Conservation (phyloP, 2,113 vertebrate species). For the Myiopsitta monachus region DNA sequence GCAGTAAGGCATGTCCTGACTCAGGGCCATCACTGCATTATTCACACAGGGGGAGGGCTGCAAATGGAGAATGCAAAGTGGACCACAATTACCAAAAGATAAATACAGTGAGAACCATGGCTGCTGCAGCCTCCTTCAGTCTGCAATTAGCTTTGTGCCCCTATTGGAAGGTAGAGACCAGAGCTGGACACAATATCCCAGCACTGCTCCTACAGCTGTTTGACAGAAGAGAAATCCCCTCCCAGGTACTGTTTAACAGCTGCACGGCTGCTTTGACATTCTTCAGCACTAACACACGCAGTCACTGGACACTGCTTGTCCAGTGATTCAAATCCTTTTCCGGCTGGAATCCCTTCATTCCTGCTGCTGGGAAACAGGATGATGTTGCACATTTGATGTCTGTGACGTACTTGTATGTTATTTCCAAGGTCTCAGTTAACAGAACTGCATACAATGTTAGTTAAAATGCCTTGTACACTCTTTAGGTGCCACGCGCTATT, state of each 20-base stretch:
- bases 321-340: not conserved
- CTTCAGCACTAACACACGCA: not conserved
- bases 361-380: not conserved
- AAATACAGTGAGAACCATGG: not conserved
- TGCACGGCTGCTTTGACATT: not conserved
- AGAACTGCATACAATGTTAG: not conserved
- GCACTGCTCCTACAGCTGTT: not conserved
- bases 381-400: not conserved
- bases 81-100: not conserved
- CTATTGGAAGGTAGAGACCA: not conserved
- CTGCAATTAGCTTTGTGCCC: not conserved
- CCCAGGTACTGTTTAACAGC: not conserved
- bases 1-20: not conserved
- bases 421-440: not conserved
- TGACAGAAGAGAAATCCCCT: not conserved
- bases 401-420: not conserved
- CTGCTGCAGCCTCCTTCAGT: not conserved
- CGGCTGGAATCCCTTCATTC: not conserved
- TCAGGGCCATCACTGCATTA: fast-evolving
- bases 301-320: not conserved
- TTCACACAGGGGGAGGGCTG: not conserved
- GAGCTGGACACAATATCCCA: not conserved
- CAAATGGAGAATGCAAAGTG: not conserved
- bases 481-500: not conserved
- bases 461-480: not conserved